These are phyloP conservation scores for Amorpha juglandis DNA, from an alignment of 2,888 invertebrate species.

Conservation along the genomic window DNA sequence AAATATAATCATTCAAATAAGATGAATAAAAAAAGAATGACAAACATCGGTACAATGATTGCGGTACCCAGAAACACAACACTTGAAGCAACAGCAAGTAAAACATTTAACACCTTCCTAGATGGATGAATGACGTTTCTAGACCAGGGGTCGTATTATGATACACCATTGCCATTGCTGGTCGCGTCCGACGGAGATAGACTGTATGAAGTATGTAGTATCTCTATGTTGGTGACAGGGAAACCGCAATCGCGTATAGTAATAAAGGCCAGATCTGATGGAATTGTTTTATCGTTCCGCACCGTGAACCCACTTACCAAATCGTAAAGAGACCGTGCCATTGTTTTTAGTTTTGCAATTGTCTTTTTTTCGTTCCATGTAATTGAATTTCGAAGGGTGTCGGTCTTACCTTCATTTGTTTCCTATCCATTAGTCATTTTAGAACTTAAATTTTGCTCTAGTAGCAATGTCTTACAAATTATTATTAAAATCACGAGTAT, in stretches of 20 bases:
- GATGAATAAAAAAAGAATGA: neutral
- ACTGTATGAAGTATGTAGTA: slow-evolving; percentile 45
- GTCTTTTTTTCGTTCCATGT: slow-evolving; percentile 43
- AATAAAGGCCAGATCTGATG: slow-evolving; percentile 48
- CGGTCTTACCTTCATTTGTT: neutral
- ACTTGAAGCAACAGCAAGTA: slow-evolving; percentile 37
- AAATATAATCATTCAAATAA: neutral
- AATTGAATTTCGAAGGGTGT: slow-evolving; percentile 34
- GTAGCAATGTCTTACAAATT: no score
- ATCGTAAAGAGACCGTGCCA: slow-evolving; percentile 51
- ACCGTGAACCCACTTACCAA: slow-evolving; percentile 53
- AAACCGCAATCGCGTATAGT: slow-evolving; percentile 38
- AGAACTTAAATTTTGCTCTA: neutral
- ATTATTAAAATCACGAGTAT: no score
- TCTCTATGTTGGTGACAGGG: slow-evolving; percentile 42
- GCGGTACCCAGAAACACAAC: neutral
- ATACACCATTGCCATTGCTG: slow-evolving; percentile 37
- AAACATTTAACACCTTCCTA: slow-evolving; percentile 46
- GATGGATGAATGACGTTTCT: slow-evolving; percentile 62
- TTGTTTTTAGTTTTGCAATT: slow-evolving; percentile 56
- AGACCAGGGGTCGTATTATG: slow-evolving; percentile 49
- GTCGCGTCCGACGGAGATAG: slow-evolving; percentile 48
- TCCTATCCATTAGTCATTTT: neutral
- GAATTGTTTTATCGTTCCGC: slow-evolving; percentile 55
- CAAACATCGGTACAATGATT: neutral